Conservation (phyloP, 2,113 vertebrate species). For the western clawed frog (Xenopus tropicalis) region DNA sequence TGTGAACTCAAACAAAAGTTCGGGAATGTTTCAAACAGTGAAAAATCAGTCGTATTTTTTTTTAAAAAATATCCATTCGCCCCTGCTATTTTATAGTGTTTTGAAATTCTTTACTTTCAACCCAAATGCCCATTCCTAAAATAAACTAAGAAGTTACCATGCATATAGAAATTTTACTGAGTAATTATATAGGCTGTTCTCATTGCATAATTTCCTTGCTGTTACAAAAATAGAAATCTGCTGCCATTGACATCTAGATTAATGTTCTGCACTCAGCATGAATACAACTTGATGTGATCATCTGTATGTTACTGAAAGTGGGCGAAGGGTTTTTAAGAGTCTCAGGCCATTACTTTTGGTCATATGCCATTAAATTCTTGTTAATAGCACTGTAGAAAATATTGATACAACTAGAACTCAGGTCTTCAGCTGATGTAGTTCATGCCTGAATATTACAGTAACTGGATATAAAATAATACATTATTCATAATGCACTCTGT, state of each 20-base stretch:
- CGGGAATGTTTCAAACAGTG: too few relatives aligned
- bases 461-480: conserved; percentile 43
- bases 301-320: conserved; percentile 21
- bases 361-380: conserved; percentile 42
- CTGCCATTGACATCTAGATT: not conserved
- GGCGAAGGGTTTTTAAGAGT: conserved; percentile 13
- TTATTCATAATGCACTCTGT: not conserved
- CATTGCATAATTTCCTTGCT: not conserved
- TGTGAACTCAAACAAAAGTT: too few relatives aligned
- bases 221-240: not conserved
- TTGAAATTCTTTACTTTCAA: too few relatives aligned
- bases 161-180: too few relatives aligned
- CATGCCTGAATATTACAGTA: conserved; percentile 37
- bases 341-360: conserved; percentile 56
- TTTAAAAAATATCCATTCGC: too few relatives aligned
- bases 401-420: conserved; percentile 51
- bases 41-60: too few relatives aligned
- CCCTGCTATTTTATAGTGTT: too few relatives aligned
- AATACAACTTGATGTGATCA: conserved; percentile 23
- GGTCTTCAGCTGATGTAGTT: conserved; percentile 35
- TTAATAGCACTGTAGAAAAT: conserved; percentile 5
- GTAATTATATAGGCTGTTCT: not conserved
- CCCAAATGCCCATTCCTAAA: too few relatives aligned
- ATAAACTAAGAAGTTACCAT: too few relatives aligned
- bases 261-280: too few relatives aligned